Base-by-base conservation (phyloP, 2,113 vertebrate genomes). In the Neopipo cinnamomea region DNA sequence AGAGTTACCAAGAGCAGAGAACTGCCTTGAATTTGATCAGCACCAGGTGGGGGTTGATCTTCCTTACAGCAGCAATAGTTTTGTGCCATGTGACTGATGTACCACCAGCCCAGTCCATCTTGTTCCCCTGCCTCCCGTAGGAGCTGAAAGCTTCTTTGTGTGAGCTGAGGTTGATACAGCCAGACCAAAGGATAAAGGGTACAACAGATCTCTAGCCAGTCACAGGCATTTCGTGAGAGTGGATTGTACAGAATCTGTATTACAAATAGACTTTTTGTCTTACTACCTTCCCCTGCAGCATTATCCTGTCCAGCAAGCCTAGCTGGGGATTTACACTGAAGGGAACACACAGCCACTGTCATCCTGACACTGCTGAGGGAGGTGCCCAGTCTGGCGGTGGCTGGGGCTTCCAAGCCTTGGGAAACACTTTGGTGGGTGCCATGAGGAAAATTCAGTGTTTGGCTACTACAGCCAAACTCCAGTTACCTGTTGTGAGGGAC, bases 221-320 rank as follows among this genome's bases (percentile, higher is more conserved):
- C 0, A 0, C 67, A 77, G 37, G 18, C 20, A 17, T 76, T 80
- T 62, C 0, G 1, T 28, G 42, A 68, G 12, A 0, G 0, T 5
- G 15, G 50, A 61, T 87, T 5, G 2, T 21, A 61, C 46, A 80
- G 33, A 52, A 61, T 14, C 56, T 58, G 30, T 35, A 4, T 52
- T 47, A 74, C 50, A 59, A 56, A 81, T 0, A 58, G 44, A 23
- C 35, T 77, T 63, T 16, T 6, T 63, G 76, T 14, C 65, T 67
- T 41, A 9, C 25, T 75, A 37, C 46, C n/a, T 41, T 53, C 19
- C 66, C 74, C 14, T 0, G 0, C 74, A n/a, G 56, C 1, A 1
- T 14, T 31, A 31, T n/a, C 25, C 47, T 46, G 22, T n/a, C 59
- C 85, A 75, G 55, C 22, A 14, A 71, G 44, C 2, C 1, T 13